Evolutionary conservation across 2,888 invertebrate species (phyloP).

Genomic region (Elysia crispata): DNA sequence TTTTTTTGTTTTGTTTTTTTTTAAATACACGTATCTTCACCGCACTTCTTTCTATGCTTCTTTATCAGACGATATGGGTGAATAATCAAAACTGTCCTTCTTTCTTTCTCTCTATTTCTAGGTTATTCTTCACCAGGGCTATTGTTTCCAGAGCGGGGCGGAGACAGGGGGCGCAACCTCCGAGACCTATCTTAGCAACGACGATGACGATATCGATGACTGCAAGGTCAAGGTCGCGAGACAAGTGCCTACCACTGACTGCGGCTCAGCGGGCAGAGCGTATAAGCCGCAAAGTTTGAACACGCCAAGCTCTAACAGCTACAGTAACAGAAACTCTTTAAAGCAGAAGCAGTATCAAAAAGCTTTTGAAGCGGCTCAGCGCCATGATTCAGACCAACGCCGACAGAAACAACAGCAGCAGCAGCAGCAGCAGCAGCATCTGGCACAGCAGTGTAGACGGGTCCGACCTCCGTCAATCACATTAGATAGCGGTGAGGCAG

Average conservation of each 20-base stretch:
- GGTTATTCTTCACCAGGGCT: slow-evolving; percentile 45
- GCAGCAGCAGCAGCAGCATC: neutral
- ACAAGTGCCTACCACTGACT: neutral
- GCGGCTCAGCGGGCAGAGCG: too few species aligned
- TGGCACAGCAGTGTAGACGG: neutral
- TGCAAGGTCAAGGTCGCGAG: neutral
- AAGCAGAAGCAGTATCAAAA: neutral
- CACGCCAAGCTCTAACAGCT: too few species aligned
- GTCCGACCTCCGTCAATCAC: too few species aligned
- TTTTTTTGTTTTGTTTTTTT: too few species aligned
- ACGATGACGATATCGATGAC: slow-evolving; percentile 10
- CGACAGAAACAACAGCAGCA: neutral
- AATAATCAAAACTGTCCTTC: too few species aligned
- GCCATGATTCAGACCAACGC: neutral
- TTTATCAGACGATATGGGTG: too few species aligned
- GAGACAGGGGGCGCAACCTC: slow-evolving; percentile 39
- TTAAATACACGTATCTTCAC: too few species aligned
- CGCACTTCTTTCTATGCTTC: too few species aligned
- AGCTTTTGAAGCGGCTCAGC: neutral
- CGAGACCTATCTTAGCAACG: slow-evolving; percentile 46
- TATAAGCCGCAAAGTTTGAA: too few species aligned
- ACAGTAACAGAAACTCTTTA: neutral
- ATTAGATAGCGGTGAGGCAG: too few species aligned
- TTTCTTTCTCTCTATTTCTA: slow-evolving; percentile 18
- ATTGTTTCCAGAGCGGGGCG: slow-evolving; percentile 38